Evolutionary conservation across 2,113 vertebrate species (phyloP).

Genomic region (Seriola quinqueradiata): DNA sequence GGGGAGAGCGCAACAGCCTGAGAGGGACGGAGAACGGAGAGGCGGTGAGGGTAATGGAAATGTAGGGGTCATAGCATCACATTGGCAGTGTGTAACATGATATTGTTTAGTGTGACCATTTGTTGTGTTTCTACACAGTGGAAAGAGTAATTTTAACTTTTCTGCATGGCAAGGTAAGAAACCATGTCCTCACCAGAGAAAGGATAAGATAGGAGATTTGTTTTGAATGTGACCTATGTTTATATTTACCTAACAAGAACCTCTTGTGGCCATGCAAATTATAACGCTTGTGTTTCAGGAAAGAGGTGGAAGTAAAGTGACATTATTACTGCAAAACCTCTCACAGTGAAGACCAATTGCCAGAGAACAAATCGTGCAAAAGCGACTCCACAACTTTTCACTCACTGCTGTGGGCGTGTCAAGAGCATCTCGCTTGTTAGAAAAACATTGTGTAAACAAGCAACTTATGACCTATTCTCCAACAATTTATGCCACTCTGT

Average conservation of each 20-base stretch:
- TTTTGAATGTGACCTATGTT: neutral
- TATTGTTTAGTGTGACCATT: constrained; percentile 9
- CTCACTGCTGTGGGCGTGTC: neutral
- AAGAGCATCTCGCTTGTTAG: neutral
- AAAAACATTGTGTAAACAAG: too few species aligned
- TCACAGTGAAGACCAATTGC: neutral
- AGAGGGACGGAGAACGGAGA: constrained; percentile 18
- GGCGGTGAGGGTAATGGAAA: constrained; percentile 66
- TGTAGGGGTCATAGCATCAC: constrained; percentile 62
- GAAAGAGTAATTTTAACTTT: neutral
- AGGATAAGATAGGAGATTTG: neutral
- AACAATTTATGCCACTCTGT: too few species aligned
- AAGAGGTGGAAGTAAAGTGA: neutral
- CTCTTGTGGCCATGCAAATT: neutral
- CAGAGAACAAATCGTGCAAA: too few species aligned
- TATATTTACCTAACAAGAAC: neutral
- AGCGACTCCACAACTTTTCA: neutral
- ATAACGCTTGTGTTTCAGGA: neutral
- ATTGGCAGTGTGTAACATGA: constrained; percentile 19
- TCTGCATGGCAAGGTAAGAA: neutral
- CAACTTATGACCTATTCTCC: too few species aligned
- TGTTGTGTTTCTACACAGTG: constrained; percentile 7
- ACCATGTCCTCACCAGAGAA: neutral
- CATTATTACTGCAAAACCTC: neutral
- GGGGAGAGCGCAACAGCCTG: constrained; percentile 19